Evolutionary conservation across 2,113 vertebrate species (phyloP).

Genomic region (Pyrgilauda ruficollis): DNA sequence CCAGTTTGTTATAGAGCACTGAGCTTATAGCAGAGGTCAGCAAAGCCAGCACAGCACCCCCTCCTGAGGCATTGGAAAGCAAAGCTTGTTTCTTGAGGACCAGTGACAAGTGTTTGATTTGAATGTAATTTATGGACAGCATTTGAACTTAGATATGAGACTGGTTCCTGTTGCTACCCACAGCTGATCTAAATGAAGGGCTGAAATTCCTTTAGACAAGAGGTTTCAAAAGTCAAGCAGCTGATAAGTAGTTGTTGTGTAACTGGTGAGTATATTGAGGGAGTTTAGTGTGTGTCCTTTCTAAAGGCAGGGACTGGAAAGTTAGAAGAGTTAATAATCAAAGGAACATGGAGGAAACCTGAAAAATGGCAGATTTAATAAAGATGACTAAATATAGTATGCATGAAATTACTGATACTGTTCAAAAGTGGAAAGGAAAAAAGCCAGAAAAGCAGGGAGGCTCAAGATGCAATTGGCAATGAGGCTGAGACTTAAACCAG

Average conservation of each 20-base stretch:
- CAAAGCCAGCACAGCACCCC: neutral
- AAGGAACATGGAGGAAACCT: neutral
- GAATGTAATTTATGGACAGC: neutral
- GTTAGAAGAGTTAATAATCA: neutral
- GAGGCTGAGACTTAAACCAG: neutral
- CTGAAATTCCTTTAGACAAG: neutral
- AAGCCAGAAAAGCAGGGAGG: neutral
- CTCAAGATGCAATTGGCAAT: neutral
- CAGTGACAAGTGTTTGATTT: neutral
- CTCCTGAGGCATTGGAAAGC: neutral
- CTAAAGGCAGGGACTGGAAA: neutral
- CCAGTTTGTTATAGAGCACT: neutral
- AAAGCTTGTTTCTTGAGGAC: neutral
- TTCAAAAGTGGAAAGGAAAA: neutral
- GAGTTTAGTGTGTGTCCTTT: neutral
- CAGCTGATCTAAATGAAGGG: neutral
- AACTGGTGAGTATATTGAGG: neutral
- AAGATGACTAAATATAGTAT: neutral
- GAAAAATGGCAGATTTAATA: constrained; percentile 10
- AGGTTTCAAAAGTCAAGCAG: neutral
- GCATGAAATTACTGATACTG: neutral
- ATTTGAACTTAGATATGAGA: neutral
- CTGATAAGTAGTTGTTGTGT: neutral
- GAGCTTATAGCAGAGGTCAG: neutral
- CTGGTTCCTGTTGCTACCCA: neutral